phyloP scores from a whole-genome alignment of 1,140 invertebrate species.

The Amyelois transitella region DNA sequence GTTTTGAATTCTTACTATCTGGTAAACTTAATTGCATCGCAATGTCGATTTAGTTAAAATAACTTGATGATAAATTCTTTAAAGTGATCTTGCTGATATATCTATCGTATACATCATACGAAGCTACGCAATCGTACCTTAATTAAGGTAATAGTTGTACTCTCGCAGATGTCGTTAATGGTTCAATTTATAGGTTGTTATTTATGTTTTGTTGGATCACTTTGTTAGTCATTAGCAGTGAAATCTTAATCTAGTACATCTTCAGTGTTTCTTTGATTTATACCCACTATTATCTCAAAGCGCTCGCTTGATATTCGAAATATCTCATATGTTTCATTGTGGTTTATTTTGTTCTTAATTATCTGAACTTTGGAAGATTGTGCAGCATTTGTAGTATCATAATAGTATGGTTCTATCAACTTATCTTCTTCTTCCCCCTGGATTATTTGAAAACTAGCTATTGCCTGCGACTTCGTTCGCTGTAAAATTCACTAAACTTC shows the following conservation, averaged over 20 bases:
- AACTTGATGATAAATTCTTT: no score
- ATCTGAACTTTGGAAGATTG: neutral
- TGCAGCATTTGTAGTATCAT: no score
- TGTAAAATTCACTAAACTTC: no score
- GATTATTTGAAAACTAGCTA: no score
- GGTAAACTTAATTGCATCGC: no score
- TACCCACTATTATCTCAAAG: neutral
- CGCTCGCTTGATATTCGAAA: neutral
- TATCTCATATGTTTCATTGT: neutral
- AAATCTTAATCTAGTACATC: slow-evolving; percentile 19
- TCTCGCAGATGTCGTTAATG: slow-evolving; percentile 29
- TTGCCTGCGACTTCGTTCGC: no score
- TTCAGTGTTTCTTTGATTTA: slow-evolving; percentile 4
- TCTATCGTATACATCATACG: neutral
- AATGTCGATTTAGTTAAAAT: no score
- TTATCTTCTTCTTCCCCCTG: no score
- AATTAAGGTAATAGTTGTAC: neutral
- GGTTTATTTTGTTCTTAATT: neutral
- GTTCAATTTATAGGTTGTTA: slow-evolving; percentile 38
- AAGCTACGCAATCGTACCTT: neutral
- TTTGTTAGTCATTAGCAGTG: slow-evolving; percentile 24
- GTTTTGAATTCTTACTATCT: no score
- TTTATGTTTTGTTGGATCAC: slow-evolving; percentile 25
- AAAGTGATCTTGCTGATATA: no score
- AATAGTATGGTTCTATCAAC: no score